phyloP scores from a whole-genome alignment of 30 jellyfish, hydroid and myxozoan genomes.

The Cassiopea andromeda region DNA sequence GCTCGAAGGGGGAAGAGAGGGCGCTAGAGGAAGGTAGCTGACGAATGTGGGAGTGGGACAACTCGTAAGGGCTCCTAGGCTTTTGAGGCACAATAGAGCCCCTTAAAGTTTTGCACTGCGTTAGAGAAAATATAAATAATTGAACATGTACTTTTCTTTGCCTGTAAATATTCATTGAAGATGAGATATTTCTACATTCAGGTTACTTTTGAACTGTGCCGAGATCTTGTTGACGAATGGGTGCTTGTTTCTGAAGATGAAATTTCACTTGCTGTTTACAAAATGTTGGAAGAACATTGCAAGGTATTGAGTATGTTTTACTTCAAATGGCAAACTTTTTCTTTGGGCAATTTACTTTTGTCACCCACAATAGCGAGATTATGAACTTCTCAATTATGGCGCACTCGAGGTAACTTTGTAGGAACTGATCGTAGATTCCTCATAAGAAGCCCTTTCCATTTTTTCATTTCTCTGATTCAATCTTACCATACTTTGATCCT shows the following conservation, averaged over 20 bases:
- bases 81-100: too few relatives aligned
- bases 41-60: too few relatives aligned
- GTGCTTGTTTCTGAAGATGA: constrained; percentile 89
- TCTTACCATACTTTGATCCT: too few relatives aligned
- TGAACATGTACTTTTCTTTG: too few relatives aligned
- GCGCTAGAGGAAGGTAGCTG: too few relatives aligned
- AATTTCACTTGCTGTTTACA: constrained; percentile 80
- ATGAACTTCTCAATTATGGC: neutral
- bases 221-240: constrained; percentile 87
- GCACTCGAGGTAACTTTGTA: neutral
- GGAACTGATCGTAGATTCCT: neutral
- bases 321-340: neutral
- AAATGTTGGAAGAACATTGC: constrained; percentile 66
- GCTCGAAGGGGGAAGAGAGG: too few relatives aligned
- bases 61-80: too few relatives aligned
- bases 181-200: neutral
- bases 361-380: neutral
- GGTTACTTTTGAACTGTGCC: constrained; percentile 86
- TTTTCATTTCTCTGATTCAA: too few relatives aligned
- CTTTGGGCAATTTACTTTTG: neutral
- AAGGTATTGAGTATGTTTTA: constrained; percentile 33
- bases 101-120: too few relatives aligned
- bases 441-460: neutral
- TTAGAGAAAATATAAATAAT: too few relatives aligned
- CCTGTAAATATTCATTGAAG: too few relatives aligned